Evolutionary conservation across 2,888 invertebrate genomes (phyloP), one percentile per base, ranked within the genome.

Genomic region (Catotricha subobsoleta): DNA sequence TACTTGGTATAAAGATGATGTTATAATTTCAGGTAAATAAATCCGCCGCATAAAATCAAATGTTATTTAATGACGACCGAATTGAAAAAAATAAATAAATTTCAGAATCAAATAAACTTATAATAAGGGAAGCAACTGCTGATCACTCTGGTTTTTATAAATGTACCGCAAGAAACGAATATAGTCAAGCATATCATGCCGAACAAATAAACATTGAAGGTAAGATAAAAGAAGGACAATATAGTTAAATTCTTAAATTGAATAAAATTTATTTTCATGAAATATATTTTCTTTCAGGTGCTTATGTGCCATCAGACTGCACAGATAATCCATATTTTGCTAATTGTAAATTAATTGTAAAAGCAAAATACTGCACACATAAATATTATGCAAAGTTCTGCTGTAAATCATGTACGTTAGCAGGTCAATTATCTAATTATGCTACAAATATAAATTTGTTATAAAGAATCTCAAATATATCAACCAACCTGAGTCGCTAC

Each of bases 331-430:
- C 76, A 31, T 80, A 74, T 69, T 84, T 88, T 59, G 91, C 92
- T 40, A 84, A 90, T 57, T 95, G 94, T 61, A 68, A 71, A 33
- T 69, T 92, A 42, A 92, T 94, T 51, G 88, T 94, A 3, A 67
- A 72, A 53, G 88, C 79, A 43, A 71, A 72, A 43, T 86, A 80
- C 59, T 95, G 94, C 59, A 67, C 67, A n/a, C 88, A 94, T 66
- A 70, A 72, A 48, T 94, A 91, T 66, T 95, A 94, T 63, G 86
- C 87, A 48, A 73, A 71, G 62, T 90, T 91, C 74, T 95, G 94
- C 64, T 95, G 94, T 65, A 74, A 79, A 58, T 88, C 91, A 2
- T 94, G 94, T 59, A 83, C 87, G 45, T 68, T 81, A 57, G 86
- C 87, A 1, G 88, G 88, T 1, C 80, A 80, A 56, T 63, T 87